These are phyloP conservation scores for Drosophila atripex DNA, from an alignment of 2,888 invertebrate species.

Conservation along the genomic window DNA sequence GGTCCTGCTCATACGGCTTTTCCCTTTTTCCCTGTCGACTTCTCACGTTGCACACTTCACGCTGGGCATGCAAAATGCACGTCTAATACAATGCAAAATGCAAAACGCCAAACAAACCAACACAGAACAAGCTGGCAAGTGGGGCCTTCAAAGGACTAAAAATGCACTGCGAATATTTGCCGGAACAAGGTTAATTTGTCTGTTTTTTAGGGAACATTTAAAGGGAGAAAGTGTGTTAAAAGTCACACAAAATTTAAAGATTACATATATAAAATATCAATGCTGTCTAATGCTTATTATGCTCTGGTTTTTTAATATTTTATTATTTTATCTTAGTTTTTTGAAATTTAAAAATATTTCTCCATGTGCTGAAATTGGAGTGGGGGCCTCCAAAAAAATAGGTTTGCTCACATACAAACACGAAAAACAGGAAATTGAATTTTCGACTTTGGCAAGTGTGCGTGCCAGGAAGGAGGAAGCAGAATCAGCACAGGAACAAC, in stretches of 20 bases:
- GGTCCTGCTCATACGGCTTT: constrained; percentile 12
- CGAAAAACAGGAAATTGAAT: constrained; percentile 80
- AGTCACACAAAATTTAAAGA: no score
- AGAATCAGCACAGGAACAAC: constrained; percentile 46
- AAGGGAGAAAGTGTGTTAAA: no score
- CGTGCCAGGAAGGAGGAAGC: constrained; percentile 69
- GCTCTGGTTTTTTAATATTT: no score
- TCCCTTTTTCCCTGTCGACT: constrained; percentile 57
- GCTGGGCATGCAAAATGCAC: constrained; percentile 77
- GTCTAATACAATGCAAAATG: constrained; percentile 77
- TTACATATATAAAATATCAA: no score
- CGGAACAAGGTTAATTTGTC: no score
- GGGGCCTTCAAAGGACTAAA: constrained; percentile 1
- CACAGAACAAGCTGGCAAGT: constrained; percentile 22
- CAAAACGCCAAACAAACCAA: constrained; percentile 60
- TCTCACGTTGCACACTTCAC: constrained; percentile 58
- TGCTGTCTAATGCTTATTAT: no score
- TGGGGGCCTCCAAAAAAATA: constrained; percentile 23
- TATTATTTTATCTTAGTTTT: no score
- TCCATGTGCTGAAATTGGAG: constrained; percentile 5
- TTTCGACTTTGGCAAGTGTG: constrained; percentile 80
- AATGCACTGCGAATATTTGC: neutral
- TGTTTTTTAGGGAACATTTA: no score
- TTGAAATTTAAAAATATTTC: constrained; percentile 2
- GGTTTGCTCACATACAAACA: constrained; percentile 66